Conservation (phyloP, 2,113 vertebrate species). For the Gobiocypris rarus region DNA sequence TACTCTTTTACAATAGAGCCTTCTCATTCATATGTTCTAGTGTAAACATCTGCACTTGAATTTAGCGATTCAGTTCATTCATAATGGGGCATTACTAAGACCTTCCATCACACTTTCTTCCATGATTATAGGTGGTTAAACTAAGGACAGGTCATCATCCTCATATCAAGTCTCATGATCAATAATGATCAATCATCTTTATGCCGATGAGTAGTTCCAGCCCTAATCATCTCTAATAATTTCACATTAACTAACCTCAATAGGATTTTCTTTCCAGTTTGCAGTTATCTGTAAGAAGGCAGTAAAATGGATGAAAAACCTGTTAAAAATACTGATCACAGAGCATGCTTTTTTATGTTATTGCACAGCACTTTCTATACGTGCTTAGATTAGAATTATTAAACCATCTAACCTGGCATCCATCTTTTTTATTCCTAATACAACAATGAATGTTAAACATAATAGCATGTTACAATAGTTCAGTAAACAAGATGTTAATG, state of each 20-base stretch:
- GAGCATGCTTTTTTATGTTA: not conserved
- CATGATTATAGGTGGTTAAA: too few species aligned
- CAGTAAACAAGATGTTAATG: too few species aligned
- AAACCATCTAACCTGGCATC: not conserved
- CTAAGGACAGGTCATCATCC: not conserved
- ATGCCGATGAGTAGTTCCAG: too few species aligned
- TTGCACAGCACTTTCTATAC: not conserved
- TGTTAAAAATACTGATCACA: not conserved
- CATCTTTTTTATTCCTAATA: not conserved
- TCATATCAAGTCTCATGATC: not conserved
- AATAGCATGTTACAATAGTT: not conserved
- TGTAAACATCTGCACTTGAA: constrained; percentile 27
- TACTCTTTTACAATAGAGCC: constrained; percentile 6
- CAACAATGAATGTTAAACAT: not conserved
- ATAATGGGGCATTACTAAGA: not conserved
- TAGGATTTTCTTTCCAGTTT: not conserved
- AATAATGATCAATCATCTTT: not conserved
- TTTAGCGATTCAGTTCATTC: constrained; percentile 22
- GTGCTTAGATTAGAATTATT: not conserved
- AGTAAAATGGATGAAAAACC: not conserved
- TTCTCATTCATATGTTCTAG: constrained; percentile 1
- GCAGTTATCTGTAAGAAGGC: not conserved
- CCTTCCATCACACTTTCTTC: not conserved
- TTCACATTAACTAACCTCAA: not conserved
- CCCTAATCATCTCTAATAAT: not conserved